Percentiles rank a stretch among this genome's conserved stretches.
Evolutionary conservation across 1,140 invertebrate genomes (phyloP).

Genomic region (Watersipora subatra): DNA sequence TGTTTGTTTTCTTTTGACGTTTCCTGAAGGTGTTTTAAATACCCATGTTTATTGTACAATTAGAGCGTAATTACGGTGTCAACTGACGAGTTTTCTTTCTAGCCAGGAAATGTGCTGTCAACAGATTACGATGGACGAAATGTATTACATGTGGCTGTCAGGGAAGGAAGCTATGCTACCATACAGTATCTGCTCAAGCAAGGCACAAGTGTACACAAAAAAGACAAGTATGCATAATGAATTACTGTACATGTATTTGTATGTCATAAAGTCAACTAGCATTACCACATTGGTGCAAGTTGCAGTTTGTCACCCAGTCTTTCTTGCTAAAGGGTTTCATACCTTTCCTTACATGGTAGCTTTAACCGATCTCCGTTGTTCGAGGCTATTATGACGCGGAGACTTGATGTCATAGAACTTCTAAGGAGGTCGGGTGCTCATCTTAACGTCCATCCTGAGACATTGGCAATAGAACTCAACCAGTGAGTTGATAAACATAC

Average conservation of each 20-base stretch:
- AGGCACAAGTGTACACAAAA: conserved; percentile 69
- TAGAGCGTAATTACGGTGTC: no score
- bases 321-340: no score
- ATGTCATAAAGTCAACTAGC: no score
- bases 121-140: conserved; percentile 65
- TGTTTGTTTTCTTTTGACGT: not conserved
- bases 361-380: conserved; percentile 29
- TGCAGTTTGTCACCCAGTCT: no score
- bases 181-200: conserved; percentile 61
- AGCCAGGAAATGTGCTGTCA: conserved; percentile 49
- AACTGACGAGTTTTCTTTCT: not conserved
- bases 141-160: conserved; percentile 64
- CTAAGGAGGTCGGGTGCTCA: conserved; percentile 53
- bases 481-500: no score
- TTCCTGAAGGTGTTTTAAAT: no score
- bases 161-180: conserved; percentile 52
- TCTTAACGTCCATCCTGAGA: conserved; percentile 39
- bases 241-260: no score
- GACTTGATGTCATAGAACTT: conserved; percentile 26
- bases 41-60: no score
- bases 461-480: conserved; percentile 50
- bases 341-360: no score
- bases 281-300: no score
- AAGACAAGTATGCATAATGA: conserved; percentile 39
- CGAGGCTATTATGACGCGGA: conserved; percentile 25